Evolutionary conservation across 2,113 vertebrate species (phyloP).

Genomic region (Lophochroa leadbeateri): DNA sequence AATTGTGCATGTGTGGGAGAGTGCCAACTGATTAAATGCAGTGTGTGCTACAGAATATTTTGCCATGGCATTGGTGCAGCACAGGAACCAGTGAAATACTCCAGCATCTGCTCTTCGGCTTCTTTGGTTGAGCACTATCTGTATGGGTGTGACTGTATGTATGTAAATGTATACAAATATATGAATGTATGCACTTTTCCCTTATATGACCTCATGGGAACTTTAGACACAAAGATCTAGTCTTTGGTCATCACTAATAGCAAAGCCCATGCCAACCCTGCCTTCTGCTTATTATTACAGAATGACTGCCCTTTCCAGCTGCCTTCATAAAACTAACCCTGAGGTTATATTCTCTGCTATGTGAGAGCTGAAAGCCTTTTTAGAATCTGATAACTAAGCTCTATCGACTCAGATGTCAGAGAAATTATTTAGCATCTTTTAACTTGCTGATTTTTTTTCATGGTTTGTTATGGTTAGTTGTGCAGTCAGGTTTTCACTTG

Average conservation of each 20-base stretch:
- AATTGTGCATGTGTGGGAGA: not conserved
- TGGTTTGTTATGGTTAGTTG: not conserved
- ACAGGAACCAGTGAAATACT: not conserved
- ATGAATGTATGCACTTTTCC: not conserved
- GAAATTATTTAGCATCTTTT: not conserved
- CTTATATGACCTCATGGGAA: not conserved
- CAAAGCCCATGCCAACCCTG: not conserved
- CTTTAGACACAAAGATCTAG: not conserved
- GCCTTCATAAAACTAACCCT: not conserved
- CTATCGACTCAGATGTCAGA: not conserved
- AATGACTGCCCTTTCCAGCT: not conserved
- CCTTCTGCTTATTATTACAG: not conserved
- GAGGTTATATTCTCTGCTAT: not conserved
- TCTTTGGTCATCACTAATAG: not conserved
- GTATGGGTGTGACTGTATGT: not conserved
- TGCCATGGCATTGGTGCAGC: not conserved
- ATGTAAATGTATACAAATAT: not conserved
- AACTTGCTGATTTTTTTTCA: not conserved
- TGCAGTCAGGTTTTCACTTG: not conserved
- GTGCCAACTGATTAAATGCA: not conserved
- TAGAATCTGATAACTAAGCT: not conserved
- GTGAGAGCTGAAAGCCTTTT: not conserved
- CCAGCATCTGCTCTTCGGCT: not conserved
- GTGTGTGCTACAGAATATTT: not conserved
- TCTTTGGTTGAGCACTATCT: not conserved